Evolutionary conservation across 2,888 invertebrate genomes (phyloP), one percentile per base, ranked within the genome.

Genomic region (Chelonus formosanus): DNA sequence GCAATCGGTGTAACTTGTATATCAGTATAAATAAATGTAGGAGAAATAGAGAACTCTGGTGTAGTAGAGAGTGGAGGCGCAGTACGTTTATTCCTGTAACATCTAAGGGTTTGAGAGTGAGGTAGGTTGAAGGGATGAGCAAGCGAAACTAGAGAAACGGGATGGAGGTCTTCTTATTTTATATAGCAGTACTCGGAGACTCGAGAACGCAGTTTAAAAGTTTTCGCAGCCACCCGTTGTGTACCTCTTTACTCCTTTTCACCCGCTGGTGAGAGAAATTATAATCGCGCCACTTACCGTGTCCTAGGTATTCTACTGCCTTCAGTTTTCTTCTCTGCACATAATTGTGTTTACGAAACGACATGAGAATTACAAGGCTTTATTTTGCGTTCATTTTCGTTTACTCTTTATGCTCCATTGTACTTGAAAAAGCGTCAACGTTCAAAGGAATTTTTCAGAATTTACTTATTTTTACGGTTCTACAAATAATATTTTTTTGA

Each of bases 271-370:
- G 48, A n/a, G 71, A 70, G 53, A 78, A 78, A 80, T 79, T 79
- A 79, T 80, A 79, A 80, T 80, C 79, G 76, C 71, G 71, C 77
- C 80, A 79, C 80, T 80, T 77, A 76, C 73, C 69, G 65, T 63
- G 71, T 67, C 56, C 53, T 53, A 54, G 53, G 66, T n/a, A 63
- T 55, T 67, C 44, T 59, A 56, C 35, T 20, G 32, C 55, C 54
- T 54, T 61, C 59, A 54, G 47, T 62, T 63, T 67, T 68, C 63
- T 53, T 5, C 60, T 58, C 58, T 58, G 55, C 61, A 54, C 71
- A 70, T 78, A 78, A 78, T 78, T 79, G 76, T 77, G 76, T 79
- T 78, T 78, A 76, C 73, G 67, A 68, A 73, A 70, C 71, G 74
- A 73, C 73, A 74, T 74, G 43, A 71, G 70, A 71, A 73, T 71